Base-by-base conservation (phyloP, 2,113 vertebrate species). In the Periophthalmodon schlosseri region DNA sequence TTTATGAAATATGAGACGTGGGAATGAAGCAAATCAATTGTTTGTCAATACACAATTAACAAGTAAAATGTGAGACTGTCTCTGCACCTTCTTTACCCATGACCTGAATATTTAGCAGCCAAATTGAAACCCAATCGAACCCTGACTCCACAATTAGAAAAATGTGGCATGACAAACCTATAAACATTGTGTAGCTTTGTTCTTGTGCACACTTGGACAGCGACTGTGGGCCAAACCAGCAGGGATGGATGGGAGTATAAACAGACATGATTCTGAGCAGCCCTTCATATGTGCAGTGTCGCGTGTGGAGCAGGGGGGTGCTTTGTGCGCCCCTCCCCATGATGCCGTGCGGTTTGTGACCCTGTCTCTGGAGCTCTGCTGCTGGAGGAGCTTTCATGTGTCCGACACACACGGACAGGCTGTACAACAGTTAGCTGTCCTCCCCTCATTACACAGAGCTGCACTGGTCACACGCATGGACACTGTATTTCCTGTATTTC, bases 241-340 rank as follows among this genome's bases (percentile, higher is more conserved):
- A 18, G 5, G 69, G 72, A 85, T 81, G 83, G 84, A 89, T 80
- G 84, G 83, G 87, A 78, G 68, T 77, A 82, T 85, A 86, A 87
- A 90, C 84, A 87, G 61, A 61, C 78, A 21, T 86, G 86, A 87
- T 86, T 89, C 84, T 86, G 61, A 80, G 69, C 85, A 87, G 87
- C 73, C 86, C 69, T 83, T 64, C 78, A 69, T 46, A 81, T 72
- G 61, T 69, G 7, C 39, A 44, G 39, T 0, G 49, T 36, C 72
- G 81, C 34, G 49, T 15, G 56, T 64, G 68, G 72, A 15, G 14
- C 23, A 60, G 24, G 2, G 4, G 13, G 56, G 52, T 78, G 68
- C 50, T 75, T 58, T 71, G 69, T 72, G 44, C 75, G 80, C 74
- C 73, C 66, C 81, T 83, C 73, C 72, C 79, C 65, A 64, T 76